Evolutionary conservation across 2,797 vertebrate genomes (phyloP).

Genomic region (Calcarius lapponicus): DNA sequence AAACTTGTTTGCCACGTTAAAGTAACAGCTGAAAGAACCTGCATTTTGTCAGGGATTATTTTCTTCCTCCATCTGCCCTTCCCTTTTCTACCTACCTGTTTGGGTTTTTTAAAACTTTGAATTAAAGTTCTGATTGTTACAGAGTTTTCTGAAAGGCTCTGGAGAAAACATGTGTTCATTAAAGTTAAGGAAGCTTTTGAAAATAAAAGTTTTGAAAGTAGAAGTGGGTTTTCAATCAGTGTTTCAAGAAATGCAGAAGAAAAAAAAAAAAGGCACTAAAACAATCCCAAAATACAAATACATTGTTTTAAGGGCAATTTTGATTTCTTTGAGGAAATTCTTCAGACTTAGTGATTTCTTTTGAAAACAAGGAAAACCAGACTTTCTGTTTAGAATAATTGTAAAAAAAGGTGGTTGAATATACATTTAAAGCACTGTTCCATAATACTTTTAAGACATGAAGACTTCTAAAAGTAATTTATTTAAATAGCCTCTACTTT

Average conservation of each 20-base stretch:
- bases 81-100: background rate
- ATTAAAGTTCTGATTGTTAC: background rate
- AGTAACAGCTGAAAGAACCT: background rate
- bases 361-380: background rate
- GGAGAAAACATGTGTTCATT: background rate
- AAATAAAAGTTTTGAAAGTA: background rate
- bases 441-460: background rate
- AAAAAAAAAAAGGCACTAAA: background rate
- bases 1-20: background rate
- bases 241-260: background rate
- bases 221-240: background rate
- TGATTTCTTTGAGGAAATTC: background rate
- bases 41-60: background rate
- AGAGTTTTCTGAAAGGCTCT: background rate
- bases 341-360: background rate
- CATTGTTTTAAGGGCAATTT: background rate
- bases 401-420: background rate
- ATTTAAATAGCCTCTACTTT: background rate
- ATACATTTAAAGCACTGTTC: background rate
- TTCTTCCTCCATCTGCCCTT: background rate
- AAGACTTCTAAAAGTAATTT: background rate
- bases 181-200: background rate
- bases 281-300: background rate
- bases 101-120: background rate
- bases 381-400: background rate